Percentiles rank a stretch among this genome's conserved stretches.
Evolutionary conservation across 1,140 invertebrate species (phyloP).

Genomic region (Metaphire vulgaris): DNA sequence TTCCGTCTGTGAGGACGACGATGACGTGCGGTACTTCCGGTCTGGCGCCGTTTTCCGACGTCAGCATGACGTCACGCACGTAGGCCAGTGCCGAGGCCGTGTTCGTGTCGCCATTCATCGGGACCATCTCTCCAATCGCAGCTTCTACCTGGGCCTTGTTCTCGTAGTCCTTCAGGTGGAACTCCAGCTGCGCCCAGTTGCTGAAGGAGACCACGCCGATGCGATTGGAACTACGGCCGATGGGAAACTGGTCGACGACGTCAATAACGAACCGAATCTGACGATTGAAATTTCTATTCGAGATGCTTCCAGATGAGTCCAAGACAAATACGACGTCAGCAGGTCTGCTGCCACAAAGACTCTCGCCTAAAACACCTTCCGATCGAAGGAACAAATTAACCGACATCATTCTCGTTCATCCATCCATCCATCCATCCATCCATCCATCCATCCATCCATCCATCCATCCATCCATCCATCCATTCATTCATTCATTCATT

Average conservation of each 20-base stretch:
- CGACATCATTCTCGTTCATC: neutral
- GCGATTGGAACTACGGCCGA: neutral
- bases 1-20: constrained; percentile 26
- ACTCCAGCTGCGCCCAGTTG: constrained; percentile 25
- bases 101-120: constrained; percentile 17
- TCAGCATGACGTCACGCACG: constrained; percentile 9
- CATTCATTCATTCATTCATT: neutral
- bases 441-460: neutral
- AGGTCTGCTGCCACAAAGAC: too few species aligned
- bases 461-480: neutral
- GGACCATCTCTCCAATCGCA: constrained; percentile 8
- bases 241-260: neutral
- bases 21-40: constrained; percentile 20
- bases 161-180: constrained; percentile 13
- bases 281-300: neutral
- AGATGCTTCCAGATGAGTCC: neutral
- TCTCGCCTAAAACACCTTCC: too few species aligned
- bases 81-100: constrained; percentile 20
- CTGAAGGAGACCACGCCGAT: constrained; percentile 23
- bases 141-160: neutral
- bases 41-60: constrained; percentile 14
- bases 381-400: too few species aligned
- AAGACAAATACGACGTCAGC: constrained; percentile 9
- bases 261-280: neutral
- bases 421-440: neutral